Conservation (phyloP, 2,113 vertebrate species). For the Urocitellus parryii region DNA sequence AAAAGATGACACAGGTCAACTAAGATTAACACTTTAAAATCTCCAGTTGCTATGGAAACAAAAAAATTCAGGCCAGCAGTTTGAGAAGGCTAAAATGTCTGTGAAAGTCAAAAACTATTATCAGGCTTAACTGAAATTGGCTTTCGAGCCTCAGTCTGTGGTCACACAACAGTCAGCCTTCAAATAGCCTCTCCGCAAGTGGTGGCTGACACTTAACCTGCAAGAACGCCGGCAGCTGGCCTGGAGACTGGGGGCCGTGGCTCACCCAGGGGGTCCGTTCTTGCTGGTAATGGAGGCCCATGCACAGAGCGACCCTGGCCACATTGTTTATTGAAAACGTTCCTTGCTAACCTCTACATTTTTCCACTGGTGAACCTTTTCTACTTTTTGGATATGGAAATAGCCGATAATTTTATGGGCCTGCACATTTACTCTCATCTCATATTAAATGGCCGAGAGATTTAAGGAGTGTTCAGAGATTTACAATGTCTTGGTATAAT, state of each 20-base stretch:
- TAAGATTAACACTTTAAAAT: constrained; percentile 60
- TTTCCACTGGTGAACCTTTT: constrained; percentile 61
- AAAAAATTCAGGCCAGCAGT: constrained; percentile 24
- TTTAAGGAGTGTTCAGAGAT: constrained; percentile 61
- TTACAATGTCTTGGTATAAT: constrained; percentile 53
- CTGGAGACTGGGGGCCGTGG: not conserved
- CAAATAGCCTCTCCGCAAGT: constrained; percentile 44
- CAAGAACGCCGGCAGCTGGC: not conserved
- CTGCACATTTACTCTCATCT: constrained; percentile 57
- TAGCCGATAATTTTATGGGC: constrained; percentile 72
- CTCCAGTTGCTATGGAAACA: constrained; percentile 59
- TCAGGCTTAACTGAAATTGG: constrained; percentile 63
- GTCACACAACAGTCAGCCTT: constrained; percentile 64
- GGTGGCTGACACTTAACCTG: constrained; percentile 27
- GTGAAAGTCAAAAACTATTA: constrained; percentile 77
- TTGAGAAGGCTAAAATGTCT: constrained; percentile 72
- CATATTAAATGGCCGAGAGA: constrained; percentile 61
- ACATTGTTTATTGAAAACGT: constrained; percentile 36
- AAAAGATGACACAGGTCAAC: not conserved
- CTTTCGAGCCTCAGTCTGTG: constrained; percentile 47
- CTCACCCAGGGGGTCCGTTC: not conserved
- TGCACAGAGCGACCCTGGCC: not conserved
- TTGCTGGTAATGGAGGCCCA: not conserved
- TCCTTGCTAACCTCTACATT: constrained; percentile 52
- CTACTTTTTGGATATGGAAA: constrained; percentile 54